A percentile compares a stretch with the other conserved stretches of the same genome.
phyloP scores from a whole-genome alignment of 2,113 vertebrate species.

The Noturus placidus region DNA sequence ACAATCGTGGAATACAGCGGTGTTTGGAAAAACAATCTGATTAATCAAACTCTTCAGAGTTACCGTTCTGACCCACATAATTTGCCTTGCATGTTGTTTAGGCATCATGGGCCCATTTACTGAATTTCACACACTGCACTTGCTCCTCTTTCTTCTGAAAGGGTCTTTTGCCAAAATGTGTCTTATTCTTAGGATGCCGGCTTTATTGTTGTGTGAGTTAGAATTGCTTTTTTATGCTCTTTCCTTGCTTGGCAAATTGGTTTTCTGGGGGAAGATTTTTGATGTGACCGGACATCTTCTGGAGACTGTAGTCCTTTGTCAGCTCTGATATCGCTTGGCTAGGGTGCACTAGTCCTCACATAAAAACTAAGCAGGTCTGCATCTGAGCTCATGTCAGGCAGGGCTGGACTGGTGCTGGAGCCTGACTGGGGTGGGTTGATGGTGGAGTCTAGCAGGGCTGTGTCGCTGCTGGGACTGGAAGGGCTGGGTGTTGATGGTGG shows the following conservation, averaged over 20 bases:
- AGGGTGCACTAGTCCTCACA: not conserved
- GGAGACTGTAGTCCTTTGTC: not conserved
- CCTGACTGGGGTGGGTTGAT: not conserved
- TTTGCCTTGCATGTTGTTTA: not conserved
- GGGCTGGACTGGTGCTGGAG: not conserved
- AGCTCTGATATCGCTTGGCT: not conserved
- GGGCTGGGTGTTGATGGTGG: not conserved
- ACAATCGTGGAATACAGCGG: not conserved
- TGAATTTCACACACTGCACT: not conserved
- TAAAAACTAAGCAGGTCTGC: not conserved
- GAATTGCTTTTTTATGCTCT: not conserved
- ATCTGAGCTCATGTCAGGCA: not conserved
- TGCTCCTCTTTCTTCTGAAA: not conserved
- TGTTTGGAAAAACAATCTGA: not conserved
- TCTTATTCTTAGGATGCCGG: not conserved
- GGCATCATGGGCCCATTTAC: not conserved
- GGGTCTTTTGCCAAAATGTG: not conserved
- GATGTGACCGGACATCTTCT: not conserved
- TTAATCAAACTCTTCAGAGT: not conserved
- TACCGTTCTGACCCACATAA: not conserved
- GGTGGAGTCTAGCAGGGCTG: not conserved
- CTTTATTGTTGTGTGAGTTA: not conserved
- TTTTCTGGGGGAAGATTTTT: not conserved
- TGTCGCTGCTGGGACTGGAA: not conserved
- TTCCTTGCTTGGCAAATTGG: not conserved